These are phyloP conservation scores for Clarias batrachus DNA, from an alignment of 2,113 vertebrate species.

Conservation along the genomic window DNA sequence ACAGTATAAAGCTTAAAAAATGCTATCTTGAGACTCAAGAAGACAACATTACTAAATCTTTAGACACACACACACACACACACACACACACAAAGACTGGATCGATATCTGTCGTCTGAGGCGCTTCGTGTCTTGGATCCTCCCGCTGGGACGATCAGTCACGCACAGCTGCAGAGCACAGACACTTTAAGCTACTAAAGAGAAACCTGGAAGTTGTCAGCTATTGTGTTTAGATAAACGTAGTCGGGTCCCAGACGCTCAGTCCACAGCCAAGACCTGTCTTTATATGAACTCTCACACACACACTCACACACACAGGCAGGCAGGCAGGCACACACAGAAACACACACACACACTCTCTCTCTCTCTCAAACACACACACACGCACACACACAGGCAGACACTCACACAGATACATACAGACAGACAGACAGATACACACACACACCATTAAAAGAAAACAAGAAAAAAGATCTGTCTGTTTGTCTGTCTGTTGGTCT, in stretches of 20 bases:
- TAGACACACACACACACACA: neutral
- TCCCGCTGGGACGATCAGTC: slow-evolving; percentile 66
- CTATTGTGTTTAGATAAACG: neutral
- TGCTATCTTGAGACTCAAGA: neutral
- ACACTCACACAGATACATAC: too few relatives aligned
- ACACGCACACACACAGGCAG: too few relatives aligned
- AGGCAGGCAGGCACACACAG: too few relatives aligned
- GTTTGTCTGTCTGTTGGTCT: neutral
- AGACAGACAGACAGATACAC: neutral
- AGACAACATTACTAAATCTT: neutral
- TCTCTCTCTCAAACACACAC: too few relatives aligned
- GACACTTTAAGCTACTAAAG: slow-evolving; percentile 17
- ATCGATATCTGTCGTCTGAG: slow-evolving; percentile 66
- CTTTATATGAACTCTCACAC: neutral
- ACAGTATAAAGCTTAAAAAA: neutral
- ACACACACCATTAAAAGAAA: neutral
- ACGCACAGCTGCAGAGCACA: slow-evolving; percentile 72
- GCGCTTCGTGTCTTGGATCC: slow-evolving; percentile 61
- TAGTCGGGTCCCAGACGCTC: neutral
- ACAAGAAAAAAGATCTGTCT: neutral
- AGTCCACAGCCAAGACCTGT: neutral
- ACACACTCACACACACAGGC: neutral
- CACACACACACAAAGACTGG: slow-evolving; percentile 33
- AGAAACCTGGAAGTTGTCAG: neutral
- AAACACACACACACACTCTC: too few relatives aligned